phyloP scores from a whole-genome alignment of 2,888 invertebrate species.

The Pterostichus niger region DNA sequence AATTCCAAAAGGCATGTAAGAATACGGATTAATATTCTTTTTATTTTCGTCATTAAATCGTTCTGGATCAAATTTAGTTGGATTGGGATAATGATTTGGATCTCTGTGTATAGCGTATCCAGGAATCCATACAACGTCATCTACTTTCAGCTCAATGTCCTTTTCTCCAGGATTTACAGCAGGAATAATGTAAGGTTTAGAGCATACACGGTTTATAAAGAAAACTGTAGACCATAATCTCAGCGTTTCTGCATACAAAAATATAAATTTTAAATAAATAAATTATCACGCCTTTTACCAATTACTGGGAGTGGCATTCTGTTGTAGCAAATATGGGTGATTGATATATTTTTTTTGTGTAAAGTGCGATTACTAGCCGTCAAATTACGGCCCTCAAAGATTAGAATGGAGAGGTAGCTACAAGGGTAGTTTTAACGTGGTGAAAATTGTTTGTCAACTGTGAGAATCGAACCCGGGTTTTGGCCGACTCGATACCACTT shows the following conservation, averaged over 20 bases:
- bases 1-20: slow-evolving; percentile 77
- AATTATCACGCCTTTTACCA: no score
- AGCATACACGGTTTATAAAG: slow-evolving; percentile 77
- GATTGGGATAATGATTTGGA: slow-evolving; percentile 75
- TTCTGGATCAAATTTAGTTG: slow-evolving; percentile 77
- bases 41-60: slow-evolving; percentile 75
- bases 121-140: slow-evolving; percentile 74
- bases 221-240: slow-evolving; percentile 78
- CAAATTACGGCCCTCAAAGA: no score
- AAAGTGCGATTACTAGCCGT: no score
- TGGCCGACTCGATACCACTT: no score
- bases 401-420: no score
- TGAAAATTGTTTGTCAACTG: no score
- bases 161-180: slow-evolving; percentile 68
- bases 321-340: no score
- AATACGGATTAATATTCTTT: slow-evolving; percentile 75
- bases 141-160: slow-evolving; percentile 70
- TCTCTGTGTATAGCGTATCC: slow-evolving; percentile 76
- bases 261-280: no score
- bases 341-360: no score
- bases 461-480: no score
- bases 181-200: slow-evolving; percentile 77
- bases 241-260: slow-evolving; percentile 74
- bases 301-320: no score
- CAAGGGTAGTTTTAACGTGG: no score